Conservation (phyloP, 1,140 invertebrate genomes). For the Drosophila tropicalis region DNA sequence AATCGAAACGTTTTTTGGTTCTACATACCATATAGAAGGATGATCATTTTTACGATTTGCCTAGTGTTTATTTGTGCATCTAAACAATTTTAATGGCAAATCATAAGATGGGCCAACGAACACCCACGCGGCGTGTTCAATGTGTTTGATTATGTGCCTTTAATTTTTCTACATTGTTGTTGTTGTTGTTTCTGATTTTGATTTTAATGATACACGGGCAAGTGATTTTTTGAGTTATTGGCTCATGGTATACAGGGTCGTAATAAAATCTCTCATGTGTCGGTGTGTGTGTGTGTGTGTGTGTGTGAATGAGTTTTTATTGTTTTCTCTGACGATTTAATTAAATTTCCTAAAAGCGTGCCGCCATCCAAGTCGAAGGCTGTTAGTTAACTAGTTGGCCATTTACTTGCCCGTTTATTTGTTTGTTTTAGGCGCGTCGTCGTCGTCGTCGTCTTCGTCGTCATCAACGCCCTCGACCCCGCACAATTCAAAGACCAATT, state of each 20-base stretch:
- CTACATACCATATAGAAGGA: not conserved
- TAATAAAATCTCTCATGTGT: conserved; percentile 60
- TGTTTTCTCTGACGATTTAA: conserved; percentile 71
- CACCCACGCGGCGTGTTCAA: conserved; percentile 64
- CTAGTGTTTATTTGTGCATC: conserved; percentile 78
- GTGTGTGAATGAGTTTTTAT: conserved; percentile 53
- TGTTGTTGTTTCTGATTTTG: conserved; percentile 44
- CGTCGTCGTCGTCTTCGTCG: conserved; percentile 54
- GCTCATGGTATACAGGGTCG: conserved; percentile 49
- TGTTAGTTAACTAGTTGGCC: conserved; percentile 68
- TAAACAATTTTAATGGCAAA: conserved; percentile 73
- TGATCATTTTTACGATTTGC: conserved; percentile 16
- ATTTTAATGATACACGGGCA: conserved; percentile 77
- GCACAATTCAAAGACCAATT: conserved; percentile 33
- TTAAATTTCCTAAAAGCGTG: conserved; percentile 73
- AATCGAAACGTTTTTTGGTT: not conserved
- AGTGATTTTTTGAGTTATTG: conserved; percentile 80
- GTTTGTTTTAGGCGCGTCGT: conserved; percentile 78
- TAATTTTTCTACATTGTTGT: conserved; percentile 7
- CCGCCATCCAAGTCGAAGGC: conserved; percentile 54
- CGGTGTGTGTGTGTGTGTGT: conserved; percentile 13
- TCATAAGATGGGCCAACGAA: conserved; percentile 44
- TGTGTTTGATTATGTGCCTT: conserved; percentile 13
- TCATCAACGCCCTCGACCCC: conserved; percentile 7
- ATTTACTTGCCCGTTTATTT: conserved; percentile 75